phyloP scores from a whole-genome alignment of 2,888 invertebrate species.

The Mactromeris polynyma region DNA sequence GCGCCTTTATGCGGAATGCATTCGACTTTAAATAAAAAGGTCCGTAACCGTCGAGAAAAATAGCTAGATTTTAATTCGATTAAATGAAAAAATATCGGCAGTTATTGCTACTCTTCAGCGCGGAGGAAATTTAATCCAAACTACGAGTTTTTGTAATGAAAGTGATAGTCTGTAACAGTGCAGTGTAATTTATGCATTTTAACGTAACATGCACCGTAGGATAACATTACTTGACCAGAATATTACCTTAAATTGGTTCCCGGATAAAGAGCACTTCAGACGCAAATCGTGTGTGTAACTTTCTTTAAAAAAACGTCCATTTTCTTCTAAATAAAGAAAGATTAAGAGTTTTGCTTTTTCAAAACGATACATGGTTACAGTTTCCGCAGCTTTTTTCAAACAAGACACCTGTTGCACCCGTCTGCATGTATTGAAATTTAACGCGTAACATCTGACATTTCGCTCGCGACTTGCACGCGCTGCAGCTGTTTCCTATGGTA shows the following conservation, averaged over 20 bases:
- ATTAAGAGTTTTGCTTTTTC: neutral
- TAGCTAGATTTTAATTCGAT: neutral
- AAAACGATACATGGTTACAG: neutral
- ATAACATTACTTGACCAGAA: neutral
- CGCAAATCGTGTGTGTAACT: neutral
- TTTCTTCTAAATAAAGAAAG: neutral
- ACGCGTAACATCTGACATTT: conserved; percentile 38
- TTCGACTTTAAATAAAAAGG: neutral
- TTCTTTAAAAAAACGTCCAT: neutral
- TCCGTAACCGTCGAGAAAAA: neutral
- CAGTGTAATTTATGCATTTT: neutral
- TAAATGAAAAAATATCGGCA: neutral
- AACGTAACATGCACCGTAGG: neutral
- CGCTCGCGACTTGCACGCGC: conserved; percentile 42
- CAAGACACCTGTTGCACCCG: conserved; percentile 40
- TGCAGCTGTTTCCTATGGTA: conserved; percentile 27
- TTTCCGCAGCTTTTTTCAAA: conserved; percentile 11
- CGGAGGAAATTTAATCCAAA: neutral
- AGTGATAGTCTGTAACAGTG: neutral
- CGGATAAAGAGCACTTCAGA: neutral
- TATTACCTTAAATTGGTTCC: neutral
- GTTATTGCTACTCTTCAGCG: neutral
- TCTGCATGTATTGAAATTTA: conserved; percentile 6
- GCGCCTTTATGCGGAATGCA: neutral
- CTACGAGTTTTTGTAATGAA: neutral